Percentiles rank a stretch among this genome's conserved stretches.
Evolutionary conservation across 2,888 invertebrate genomes (phyloP).

Genomic region (Trichopria drosophilae): DNA sequence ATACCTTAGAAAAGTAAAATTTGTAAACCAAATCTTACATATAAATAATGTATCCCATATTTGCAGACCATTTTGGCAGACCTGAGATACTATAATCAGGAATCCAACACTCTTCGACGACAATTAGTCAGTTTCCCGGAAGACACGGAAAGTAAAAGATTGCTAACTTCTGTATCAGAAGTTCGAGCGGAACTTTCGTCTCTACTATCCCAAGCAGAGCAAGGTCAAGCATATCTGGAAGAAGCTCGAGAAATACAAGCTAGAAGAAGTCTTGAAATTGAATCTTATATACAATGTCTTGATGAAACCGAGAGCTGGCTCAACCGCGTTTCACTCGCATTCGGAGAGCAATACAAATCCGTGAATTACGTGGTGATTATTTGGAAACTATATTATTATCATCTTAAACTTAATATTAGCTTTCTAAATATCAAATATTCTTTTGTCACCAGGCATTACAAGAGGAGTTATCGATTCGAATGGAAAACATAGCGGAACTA

Average conservation of each 20-base stretch:
- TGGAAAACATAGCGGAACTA: conserved; percentile 46
- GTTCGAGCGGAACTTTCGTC: conserved; percentile 69
- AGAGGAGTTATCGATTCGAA: conserved; percentile 48
- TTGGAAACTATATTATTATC: background rate
- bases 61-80: conserved; percentile 72
- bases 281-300: conserved; percentile 48
- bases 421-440: conserved; percentile 3
- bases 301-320: conserved; percentile 54
- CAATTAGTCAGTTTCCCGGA: conserved; percentile 67
- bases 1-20: background rate
- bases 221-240: conserved; percentile 64
- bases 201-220: conserved; percentile 70
- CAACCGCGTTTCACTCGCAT: conserved; percentile 41
- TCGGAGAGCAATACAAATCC: conserved; percentile 39
- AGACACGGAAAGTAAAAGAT: conserved; percentile 67
- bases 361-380: conserved; percentile 34
- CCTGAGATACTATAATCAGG: conserved; percentile 70
- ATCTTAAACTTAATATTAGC: conserved; percentile 1
- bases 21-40: background rate
- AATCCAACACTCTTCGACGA: conserved; percentile 67
- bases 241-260: conserved; percentile 62
- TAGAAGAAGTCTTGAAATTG: conserved; percentile 62
- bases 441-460: conserved; percentile 46
- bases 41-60: conserved; percentile 14
- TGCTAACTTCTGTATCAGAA: conserved; percentile 63